phyloP scores from a whole-genome alignment of 2,113 vertebrate species.

The Oryzias celebensis region DNA sequence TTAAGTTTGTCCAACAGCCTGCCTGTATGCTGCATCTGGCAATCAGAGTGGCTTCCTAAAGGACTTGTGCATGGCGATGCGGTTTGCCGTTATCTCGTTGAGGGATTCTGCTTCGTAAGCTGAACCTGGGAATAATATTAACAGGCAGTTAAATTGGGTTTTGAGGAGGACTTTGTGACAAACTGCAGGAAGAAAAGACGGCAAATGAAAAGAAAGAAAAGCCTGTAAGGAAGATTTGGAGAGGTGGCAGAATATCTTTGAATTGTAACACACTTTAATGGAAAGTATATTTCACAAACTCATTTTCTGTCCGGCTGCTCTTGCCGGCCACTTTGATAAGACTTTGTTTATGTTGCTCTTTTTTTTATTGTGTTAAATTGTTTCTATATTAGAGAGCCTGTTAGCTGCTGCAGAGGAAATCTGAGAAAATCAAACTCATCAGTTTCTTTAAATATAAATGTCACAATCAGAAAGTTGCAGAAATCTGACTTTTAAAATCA shows the following conservation, averaged over 20 bases:
- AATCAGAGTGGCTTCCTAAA: conserved; percentile 57
- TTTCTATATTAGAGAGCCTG: neutral
- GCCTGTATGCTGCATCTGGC: conserved; percentile 47
- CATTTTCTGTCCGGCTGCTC: neutral
- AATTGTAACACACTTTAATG: conserved; percentile 11
- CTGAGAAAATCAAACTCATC: neutral
- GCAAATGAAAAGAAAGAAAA: conserved; percentile 34
- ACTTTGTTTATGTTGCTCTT: neutral
- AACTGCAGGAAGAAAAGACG: conserved; percentile 22
- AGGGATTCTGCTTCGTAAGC: conserved; percentile 49
- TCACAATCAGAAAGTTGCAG: no score
- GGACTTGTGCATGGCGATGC: conserved; percentile 44
- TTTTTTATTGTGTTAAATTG: neutral
- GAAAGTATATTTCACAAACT: neutral
- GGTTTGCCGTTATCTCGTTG: conserved; percentile 52
- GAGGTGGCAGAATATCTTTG: conserved; percentile 16
- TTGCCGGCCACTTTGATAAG: conserved; percentile 1
- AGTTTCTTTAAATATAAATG: no score
- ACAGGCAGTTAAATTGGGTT: conserved; percentile 41
- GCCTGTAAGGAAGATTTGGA: conserved; percentile 6
- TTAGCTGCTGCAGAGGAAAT: neutral
- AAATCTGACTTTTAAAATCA: no score
- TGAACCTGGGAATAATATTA: conserved; percentile 51
- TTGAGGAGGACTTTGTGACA: conserved; percentile 8
- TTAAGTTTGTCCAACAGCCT: conserved; percentile 60